Evolutionary conservation across 2,888 invertebrate species (phyloP).

Genomic region (Tenthredo notha): DNA sequence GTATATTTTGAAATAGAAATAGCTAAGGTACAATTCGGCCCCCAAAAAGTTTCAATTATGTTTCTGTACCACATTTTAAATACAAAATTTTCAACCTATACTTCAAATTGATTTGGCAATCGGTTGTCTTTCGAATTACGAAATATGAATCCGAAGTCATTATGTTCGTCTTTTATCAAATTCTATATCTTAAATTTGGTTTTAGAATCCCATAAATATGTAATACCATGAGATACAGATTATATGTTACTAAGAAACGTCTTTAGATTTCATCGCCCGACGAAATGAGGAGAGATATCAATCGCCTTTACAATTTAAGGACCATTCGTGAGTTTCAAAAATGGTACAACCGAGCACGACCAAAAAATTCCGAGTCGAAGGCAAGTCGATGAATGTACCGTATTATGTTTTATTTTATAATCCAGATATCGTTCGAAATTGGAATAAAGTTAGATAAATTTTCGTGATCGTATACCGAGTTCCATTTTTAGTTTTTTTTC

Average conservation of each 20-base stretch:
- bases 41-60: neutral
- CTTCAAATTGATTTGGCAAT: neutral
- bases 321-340: constrained; percentile 45
- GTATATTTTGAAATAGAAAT: constrained; percentile 79
- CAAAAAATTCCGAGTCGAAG: constrained; percentile 45
- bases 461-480: neutral
- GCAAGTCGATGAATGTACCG: constrained; percentile 1
- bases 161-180: neutral
- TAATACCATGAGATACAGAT: neutral
- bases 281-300: constrained; percentile 49
- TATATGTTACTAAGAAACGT: neutral
- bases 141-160: neutral
- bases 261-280: constrained; percentile 48
- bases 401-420: no score
- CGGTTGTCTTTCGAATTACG: neutral
- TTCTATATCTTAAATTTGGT: neutral
- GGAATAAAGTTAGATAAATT: neutral
- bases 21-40: constrained; percentile 77
- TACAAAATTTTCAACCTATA: neutral
- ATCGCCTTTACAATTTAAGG: constrained; percentile 51
- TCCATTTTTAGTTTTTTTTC: no score
- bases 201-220: neutral
- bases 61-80: neutral
- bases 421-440: no score
- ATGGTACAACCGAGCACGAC: constrained; percentile 60